A percentile compares a stretch with the other conserved stretches of the same genome.
phyloP scores from a whole-genome alignment of 92 coral and sea anemone species.

The Heteractis magnifica region DNA sequence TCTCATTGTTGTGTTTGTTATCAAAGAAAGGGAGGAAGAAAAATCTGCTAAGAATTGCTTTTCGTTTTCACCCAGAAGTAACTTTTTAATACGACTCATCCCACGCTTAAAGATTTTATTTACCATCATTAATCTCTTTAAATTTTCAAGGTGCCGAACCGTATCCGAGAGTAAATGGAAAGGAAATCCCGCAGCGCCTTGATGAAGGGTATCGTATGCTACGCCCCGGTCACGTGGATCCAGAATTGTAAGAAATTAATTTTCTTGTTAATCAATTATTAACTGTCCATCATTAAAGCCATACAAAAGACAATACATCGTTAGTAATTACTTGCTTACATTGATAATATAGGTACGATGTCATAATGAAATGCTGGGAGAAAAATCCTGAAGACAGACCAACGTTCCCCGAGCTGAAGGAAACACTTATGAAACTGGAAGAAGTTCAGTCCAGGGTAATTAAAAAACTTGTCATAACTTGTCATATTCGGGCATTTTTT shows the following conservation, averaged over 20 bases:
- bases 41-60: background rate
- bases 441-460: slow-evolving; percentile 32
- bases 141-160: slow-evolving; percentile 54
- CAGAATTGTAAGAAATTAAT: slow-evolving; percentile 34
- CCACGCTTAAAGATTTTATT: background rate
- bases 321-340: background rate
- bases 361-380: slow-evolving; percentile 60
- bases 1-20: background rate
- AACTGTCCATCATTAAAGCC: too few relatives aligned
- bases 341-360: slow-evolving; percentile 23
- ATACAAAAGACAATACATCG: too few relatives aligned
- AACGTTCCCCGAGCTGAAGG: slow-evolving; percentile 34
- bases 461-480: too few relatives aligned
- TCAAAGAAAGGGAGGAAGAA: background rate
- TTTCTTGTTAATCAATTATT: too few relatives aligned
- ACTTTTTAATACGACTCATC: too few relatives aligned
- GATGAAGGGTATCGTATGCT: slow-evolving; percentile 55
- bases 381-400: slow-evolving; percentile 49
- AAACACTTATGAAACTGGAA: slow-evolving; percentile 27
- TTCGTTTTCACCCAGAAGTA: background rate
- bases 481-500: too few relatives aligned
- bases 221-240: slow-evolving; percentile 53
- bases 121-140: too few relatives aligned
- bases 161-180: slow-evolving; percentile 50
- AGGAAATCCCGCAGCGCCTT: slow-evolving; percentile 50